Percentiles rank a stretch among this genome's conserved stretches.
Evolutionary conservation across 2,113 vertebrate species (phyloP).

Genomic region (Megaleporinus macrocephalus): DNA sequence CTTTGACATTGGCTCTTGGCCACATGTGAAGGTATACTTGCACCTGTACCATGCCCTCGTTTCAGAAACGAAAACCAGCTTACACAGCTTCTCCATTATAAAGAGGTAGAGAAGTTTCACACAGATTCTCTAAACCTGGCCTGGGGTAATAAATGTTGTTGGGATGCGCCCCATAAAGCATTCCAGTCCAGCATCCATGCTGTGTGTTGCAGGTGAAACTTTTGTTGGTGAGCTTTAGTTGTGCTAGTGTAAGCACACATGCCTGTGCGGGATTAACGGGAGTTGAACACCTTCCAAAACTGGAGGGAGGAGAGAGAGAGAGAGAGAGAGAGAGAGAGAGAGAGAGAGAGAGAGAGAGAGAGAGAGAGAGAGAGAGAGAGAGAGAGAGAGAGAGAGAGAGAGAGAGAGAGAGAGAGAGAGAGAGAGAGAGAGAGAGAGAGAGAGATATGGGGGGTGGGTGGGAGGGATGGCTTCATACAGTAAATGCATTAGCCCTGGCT

Average conservation of each 20-base stretch:
- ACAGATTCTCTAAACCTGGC: conserved; percentile 2
- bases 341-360: conserved; percentile 17
- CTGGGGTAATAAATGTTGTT: conserved; percentile 29
- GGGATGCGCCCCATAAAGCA: conserved; percentile 14
- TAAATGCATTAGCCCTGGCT: conserved; percentile 70
- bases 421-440: conserved; percentile 1
- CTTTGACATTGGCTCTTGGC: conserved; percentile 57
- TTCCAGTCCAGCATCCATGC: conserved; percentile 51
- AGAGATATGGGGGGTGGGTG: not conserved
- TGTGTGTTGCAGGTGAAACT: conserved; percentile 64
- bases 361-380: conserved; percentile 6
- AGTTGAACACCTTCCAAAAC: conserved; percentile 70
- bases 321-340: not conserved
- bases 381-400: conserved; percentile 7
- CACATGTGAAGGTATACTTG: conserved; percentile 59
- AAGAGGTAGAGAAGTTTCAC: not conserved
- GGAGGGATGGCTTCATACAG: conserved; percentile 62
- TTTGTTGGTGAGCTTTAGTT: conserved; percentile 69
- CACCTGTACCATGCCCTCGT: conserved; percentile 28
- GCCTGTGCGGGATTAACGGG: conserved; percentile 72
- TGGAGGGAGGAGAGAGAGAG: conserved; percentile 9
- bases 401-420: conserved; percentile 3
- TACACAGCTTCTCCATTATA: conserved; percentile 22
- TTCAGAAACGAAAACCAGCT: conserved; percentile 33
- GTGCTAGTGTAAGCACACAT: conserved; percentile 67